Evolutionary conservation across 2,888 invertebrate species (phyloP), one percentile per base, ranked within the genome.

Genomic region (Tillus elongatus): DNA sequence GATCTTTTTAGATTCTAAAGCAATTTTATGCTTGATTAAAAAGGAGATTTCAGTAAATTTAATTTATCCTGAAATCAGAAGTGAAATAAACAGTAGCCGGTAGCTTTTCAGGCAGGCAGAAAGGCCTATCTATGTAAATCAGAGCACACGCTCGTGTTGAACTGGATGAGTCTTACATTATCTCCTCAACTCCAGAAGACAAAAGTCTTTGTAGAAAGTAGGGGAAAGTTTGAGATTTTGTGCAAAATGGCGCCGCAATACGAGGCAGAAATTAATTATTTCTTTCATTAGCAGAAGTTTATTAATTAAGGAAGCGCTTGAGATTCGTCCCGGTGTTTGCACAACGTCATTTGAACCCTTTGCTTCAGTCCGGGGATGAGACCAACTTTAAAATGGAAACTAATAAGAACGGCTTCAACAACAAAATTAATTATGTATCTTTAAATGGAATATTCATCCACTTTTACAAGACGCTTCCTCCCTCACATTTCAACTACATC

Each of bases 231-330:
- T 44, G 31, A 37, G 39, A 34, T 45, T 42, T 46, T 42, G 41
- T 43, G 42, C 45, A 43, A 47, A 50, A 52, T 46, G 55, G 54
- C 53, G 57, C 48, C 52, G 56, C 57, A 58, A 52, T 57, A 57
- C 57, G 58, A 60, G 61, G 63, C 63, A 60, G 64, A 65, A 65
- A 66, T 66, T 66, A 66, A 66, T 65, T 66, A 66, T 66, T 66
- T 66, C 66, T 66, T 66, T 66, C 65, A 65, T 66, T 66, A 65
- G 65, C 58, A 64, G 63, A 65, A 66, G 65, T 66, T 66, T 66
- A 66, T 66, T 66, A 66, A 66, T 66, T 66, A 66, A 66, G 64
- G 66, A 64, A 65, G 65, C 65, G 59, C 61, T 60, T 51, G 56
- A 58, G 60, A 60, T 58, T 59, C 58, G 63, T 63, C 64, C 62